phyloP scores from a whole-genome alignment of 2,113 vertebrate species.

The Tenrec ecaudatus region DNA sequence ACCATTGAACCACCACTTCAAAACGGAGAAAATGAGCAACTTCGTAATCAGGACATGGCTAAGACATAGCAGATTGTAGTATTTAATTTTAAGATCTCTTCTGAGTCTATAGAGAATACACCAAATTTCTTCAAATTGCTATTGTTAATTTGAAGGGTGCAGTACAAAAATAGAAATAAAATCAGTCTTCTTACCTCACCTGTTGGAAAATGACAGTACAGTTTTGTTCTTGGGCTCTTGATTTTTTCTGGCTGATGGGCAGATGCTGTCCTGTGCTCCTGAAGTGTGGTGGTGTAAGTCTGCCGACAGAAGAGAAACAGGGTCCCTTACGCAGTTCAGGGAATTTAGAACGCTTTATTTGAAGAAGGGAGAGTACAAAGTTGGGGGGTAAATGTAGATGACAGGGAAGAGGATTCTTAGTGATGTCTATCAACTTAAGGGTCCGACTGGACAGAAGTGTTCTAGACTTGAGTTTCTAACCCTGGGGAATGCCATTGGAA shows the following conservation, averaged over 20 bases:
- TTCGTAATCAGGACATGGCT: neutral
- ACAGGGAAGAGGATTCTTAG: neutral
- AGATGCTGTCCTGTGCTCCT: neutral
- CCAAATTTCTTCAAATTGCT: neutral
- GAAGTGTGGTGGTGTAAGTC: too few relatives aligned
- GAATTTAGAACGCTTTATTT: neutral
- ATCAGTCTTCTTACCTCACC: neutral
- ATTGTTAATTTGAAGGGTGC: neutral
- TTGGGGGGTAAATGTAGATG: neutral
- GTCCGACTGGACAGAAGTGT: neutral
- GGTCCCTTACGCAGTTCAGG: too few relatives aligned
- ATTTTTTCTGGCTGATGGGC: fast-evolving
- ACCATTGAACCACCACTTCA: neutral
- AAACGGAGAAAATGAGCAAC: neutral
- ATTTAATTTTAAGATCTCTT: neutral
- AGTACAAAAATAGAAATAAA: neutral
- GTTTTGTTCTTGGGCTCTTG: neutral
- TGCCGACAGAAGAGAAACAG: neutral
- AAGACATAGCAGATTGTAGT: neutral
- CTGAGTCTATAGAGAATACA: neutral
- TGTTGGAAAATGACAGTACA: neutral
- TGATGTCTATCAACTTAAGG: neutral
- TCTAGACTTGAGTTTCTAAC: neutral
- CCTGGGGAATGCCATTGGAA: neutral
- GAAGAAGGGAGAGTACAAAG: neutral